Percentiles rank a stretch among this genome's conserved stretches.
phyloP scores from a whole-genome alignment of 1,140 invertebrate genomes.

The Lepidurus apus region DNA sequence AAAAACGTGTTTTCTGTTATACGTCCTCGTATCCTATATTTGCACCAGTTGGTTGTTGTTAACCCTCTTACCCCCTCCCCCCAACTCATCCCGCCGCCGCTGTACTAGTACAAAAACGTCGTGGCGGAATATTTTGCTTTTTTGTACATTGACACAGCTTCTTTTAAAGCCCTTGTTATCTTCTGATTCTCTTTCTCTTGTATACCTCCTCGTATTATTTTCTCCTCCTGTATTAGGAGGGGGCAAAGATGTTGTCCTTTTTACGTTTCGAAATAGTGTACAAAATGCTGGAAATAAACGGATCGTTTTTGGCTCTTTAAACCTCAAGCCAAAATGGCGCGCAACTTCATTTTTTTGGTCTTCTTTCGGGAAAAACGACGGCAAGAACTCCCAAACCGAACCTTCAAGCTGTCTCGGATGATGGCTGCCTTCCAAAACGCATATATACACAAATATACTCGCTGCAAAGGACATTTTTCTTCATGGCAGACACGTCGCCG shows the following conservation, averaged over 20 bases:
- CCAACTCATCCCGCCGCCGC: neutral
- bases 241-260: neutral
- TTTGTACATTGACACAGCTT: neutral
- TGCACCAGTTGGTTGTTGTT: neutral
- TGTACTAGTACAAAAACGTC: conserved; percentile 2
- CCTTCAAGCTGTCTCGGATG: too few species aligned
- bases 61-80: neutral
- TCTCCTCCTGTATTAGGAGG: neutral
- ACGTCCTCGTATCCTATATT: neutral
- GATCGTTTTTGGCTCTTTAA: neutral
- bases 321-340: too few species aligned
- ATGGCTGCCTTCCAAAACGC: too few species aligned
- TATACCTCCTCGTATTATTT: neutral
- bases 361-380: too few species aligned
- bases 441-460: too few species aligned
- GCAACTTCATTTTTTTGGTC: too few species aligned
- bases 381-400: too few species aligned
- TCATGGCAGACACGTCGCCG: too few species aligned
- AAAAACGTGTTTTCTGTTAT: neutral
- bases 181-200: neutral
- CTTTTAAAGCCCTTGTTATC: neutral
- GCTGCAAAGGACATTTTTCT: too few species aligned
- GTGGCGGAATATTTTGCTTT: neutral
- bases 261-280: neutral
- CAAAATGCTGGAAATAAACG: neutral